Evolutionary conservation across 2,888 invertebrate genomes (phyloP), one percentile per base, ranked within the genome.

Genomic region (Parasteatoda lunata): DNA sequence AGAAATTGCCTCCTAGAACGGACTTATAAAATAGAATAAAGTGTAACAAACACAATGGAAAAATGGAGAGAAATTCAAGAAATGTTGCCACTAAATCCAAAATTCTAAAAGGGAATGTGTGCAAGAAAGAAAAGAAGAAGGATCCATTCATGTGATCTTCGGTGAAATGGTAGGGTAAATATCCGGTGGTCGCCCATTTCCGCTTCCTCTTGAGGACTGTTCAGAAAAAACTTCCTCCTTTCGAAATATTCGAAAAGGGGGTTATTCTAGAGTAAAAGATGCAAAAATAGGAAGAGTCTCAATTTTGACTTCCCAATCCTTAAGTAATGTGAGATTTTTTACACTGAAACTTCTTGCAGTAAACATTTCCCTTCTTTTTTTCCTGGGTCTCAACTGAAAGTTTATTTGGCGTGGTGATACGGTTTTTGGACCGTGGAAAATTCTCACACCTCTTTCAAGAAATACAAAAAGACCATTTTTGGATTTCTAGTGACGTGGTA

Each of bases 151-250:
- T 70, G 70, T 71, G 71, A 71, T 71, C 81, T 65, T 75, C 78
- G 68, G 48, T 30, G 78, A 75, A 84, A 84, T 64, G 75, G 64
- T 75, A 71, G 78, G 30, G 78, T 78, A 84, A 84, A 84, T 84
- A 84, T 84, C 84, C 84, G 84, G 84, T 79, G 73, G 78, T 73
- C 59, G 66, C 84, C 78, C 64, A 78, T 84, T 84, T 84, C 84
- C 84, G 84, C 70, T 84, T 84, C 84, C 84, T 72, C n/a, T 47
- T 15, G 73, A 75, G 30, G 69, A 75, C 73, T 30, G 81, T 73
- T 69, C 75, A 73, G 13, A 52, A 59, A 73, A 75, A 81, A 81
- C 75, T 81, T 75, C 66, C 80, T n/a, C 72, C 48, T 66, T 70
- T 47, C 69, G 59, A 59, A 59, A 59, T n/a, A 59, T 59, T 59